Evolutionary conservation across 2,888 invertebrate genomes (phyloP), one percentile per base, ranked within the genome.

Genomic region (Napeogenes sylphis): DNA sequence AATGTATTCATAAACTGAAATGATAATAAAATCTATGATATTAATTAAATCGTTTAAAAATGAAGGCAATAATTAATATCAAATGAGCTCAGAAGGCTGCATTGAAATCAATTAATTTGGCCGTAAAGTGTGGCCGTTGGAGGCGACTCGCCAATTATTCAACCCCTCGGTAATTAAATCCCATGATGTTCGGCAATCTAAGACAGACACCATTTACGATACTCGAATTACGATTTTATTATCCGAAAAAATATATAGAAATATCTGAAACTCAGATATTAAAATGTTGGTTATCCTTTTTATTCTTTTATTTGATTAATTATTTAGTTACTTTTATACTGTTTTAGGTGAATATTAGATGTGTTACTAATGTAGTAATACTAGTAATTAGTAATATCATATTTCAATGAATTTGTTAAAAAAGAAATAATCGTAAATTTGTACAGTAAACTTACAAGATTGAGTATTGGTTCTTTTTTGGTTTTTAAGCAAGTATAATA

Each of bases 141-240:
- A 80, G 82, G 76, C 84, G 82, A 85, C 76, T 85, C 84, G 83
- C 86, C 87, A 87, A 87, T 90, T 85, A 88, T 87, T 85, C 78
- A 80, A 76, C 85, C 87, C 86, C 84, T 77, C 76, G 74, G 83
- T 85, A 88, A 90, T 89, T 88, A 89, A 90, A 89, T 83, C 86
- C 83, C 83, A 84, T 85, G 85, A 83, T 84, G 83, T 83, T 84
- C 85, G 75, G 86, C 85, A 83, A 84, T 87, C 83, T 85, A 83
- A 88, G 87, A 83, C 85, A 83, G 85, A 78, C 86, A 76, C 77
- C 85, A 77, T 86, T 88, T 85, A 86, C 83, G 87, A 86, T 87
- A 84, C 82, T 82, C 80, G 79, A 83, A 85, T 87, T 83, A 84
- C 83, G 71, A 78, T 83, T 87, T 88, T 80, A 87, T 87, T 83